Evolutionary conservation across 2,888 invertebrate genomes (phyloP).

Genomic region (Tetanocera ferruginea): DNA sequence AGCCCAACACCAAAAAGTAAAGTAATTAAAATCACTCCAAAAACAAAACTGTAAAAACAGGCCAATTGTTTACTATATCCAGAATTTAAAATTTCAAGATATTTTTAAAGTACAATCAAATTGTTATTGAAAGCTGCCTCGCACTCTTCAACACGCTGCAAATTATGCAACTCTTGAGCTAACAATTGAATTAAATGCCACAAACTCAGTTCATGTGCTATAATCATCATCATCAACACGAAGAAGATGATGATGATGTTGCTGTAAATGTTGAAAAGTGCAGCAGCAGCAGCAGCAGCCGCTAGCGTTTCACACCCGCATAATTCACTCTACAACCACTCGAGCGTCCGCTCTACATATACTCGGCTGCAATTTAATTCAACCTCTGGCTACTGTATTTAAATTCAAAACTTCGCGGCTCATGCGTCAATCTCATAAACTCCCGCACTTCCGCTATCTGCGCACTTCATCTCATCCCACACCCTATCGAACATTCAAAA

Average conservation of each 20-base stretch:
- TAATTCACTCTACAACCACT: not conserved
- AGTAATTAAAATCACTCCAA: not conserved
- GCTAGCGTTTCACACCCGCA: not conserved
- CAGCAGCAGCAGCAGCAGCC: not conserved
- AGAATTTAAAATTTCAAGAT: not conserved
- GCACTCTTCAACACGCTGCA: no score
- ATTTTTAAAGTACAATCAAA: not conserved
- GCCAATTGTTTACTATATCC: not conserved
- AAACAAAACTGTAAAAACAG: not conserved
- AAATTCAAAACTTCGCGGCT: constrained; percentile 10
- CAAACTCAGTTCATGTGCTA: no score
- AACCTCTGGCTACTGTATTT: not conserved
- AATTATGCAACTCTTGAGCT: no score
- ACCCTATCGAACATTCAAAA: not conserved
- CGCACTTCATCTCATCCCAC: not conserved
- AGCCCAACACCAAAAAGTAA: not conserved
- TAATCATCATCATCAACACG: no score
- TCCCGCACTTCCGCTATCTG: not conserved
- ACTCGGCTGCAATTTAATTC: not conserved
- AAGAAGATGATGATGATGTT: no score
- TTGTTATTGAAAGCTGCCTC: not conserved
- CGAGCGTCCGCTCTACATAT: not conserved
- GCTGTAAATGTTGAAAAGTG: not conserved
- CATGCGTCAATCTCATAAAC: not conserved
- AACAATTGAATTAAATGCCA: no score